Evolutionary conservation across 2,113 vertebrate species (phyloP).

Genomic region (Callorhinus ursinus): DNA sequence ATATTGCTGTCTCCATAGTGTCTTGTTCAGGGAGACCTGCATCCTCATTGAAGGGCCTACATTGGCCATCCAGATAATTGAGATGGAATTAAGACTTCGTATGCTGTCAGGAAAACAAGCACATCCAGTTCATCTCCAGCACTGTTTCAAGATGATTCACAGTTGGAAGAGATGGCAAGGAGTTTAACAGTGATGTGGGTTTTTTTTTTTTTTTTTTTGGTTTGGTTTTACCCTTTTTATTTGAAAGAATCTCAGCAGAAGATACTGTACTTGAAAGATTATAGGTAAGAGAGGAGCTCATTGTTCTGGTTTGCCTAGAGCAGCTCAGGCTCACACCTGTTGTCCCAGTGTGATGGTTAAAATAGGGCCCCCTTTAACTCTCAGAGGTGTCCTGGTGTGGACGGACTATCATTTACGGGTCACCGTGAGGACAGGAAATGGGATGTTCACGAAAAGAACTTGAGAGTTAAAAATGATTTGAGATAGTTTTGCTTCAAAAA

Average conservation of each 20-base stretch:
- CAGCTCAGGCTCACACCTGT: background rate
- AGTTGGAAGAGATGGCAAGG: background rate
- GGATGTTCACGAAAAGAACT: conserved; percentile 5
- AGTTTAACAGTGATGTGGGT: background rate
- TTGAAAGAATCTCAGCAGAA: background rate
- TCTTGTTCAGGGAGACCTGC: background rate
- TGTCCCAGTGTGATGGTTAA: conserved; percentile 7
- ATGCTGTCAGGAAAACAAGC: background rate
- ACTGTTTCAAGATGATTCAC: background rate
- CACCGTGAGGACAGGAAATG: conserved; percentile 34
- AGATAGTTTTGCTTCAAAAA: conserved; percentile 13
- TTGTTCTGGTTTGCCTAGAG: background rate
- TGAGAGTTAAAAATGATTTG: conserved; percentile 55
- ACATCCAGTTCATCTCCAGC: background rate
- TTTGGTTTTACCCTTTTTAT: conserved; percentile 15
- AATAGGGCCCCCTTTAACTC: background rate
- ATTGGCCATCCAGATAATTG: background rate
- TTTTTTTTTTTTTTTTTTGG: background rate
- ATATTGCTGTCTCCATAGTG: background rate
- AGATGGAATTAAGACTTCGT: background rate
- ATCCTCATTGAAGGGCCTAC: background rate
- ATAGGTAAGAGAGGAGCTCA: background rate
- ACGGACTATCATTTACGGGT: conserved; percentile 37
- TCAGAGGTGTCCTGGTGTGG: background rate
- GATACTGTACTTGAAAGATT: conserved; percentile 9